Evolutionary conservation across 2,888 invertebrate species (phyloP).

Genomic region (Heteromurus nitidus): DNA sequence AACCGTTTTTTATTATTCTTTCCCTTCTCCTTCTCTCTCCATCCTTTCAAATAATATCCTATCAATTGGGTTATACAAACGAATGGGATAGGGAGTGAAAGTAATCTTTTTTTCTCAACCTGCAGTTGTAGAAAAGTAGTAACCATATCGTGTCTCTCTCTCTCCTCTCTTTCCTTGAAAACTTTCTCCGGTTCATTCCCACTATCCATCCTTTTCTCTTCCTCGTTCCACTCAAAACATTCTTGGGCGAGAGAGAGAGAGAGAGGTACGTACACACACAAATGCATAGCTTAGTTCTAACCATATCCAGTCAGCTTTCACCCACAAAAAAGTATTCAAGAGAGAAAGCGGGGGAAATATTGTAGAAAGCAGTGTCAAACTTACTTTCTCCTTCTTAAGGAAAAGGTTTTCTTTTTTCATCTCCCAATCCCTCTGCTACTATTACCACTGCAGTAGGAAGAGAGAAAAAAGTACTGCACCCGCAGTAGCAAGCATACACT

Average conservation of each 20-base stretch:
- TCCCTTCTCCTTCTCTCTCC: constrained; percentile 4
- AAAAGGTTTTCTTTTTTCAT: no score
- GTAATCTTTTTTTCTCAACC: constrained; percentile 31
- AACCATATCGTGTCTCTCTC: constrained; percentile 20
- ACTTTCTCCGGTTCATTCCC: constrained; percentile 28
- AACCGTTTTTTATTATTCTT: constrained; percentile 11
- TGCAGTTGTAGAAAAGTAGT: constrained; percentile 15
- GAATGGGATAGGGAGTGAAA: constrained; percentile 44
- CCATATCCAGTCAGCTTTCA: constrained; percentile 11
- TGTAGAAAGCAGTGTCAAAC: constrained; percentile 33
- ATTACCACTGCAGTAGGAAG: neutral
- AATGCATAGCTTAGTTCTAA: no score
- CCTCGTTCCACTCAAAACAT: no score
- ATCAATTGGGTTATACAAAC: constrained; percentile 38
- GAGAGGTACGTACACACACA: no score
- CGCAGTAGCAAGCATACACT: neutral
- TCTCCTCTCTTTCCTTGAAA: constrained; percentile 3
- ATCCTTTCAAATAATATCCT: constrained; percentile 48
- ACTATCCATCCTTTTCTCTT: constrained; percentile 3
- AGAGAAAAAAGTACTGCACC: constrained; percentile 12
- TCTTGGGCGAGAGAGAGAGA: no score
- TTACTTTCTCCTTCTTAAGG: constrained; percentile 14
- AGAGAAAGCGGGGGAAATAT: neutral
- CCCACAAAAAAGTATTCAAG: constrained; percentile 8
- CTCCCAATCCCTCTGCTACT: neutral